Percentiles rank a stretch among this genome's conserved stretches.
Evolutionary conservation across 2,113 vertebrate genomes (phyloP).

Genomic region (Muntiacus reevesi): DNA sequence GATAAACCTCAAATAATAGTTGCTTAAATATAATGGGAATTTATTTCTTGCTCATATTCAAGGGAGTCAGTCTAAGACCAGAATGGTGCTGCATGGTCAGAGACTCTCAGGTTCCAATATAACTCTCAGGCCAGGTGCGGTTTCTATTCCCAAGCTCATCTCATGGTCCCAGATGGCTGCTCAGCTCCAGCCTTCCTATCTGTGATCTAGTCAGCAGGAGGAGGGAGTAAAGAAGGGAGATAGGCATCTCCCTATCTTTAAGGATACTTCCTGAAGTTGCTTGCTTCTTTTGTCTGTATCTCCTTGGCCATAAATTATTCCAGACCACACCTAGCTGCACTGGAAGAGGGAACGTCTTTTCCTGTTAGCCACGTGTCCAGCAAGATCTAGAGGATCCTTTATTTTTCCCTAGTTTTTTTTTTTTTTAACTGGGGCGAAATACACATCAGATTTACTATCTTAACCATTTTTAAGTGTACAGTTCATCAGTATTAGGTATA

Average conservation of each 20-base stretch:
- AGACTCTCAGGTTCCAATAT: neutral
- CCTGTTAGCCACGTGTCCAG: neutral
- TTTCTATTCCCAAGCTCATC: neutral
- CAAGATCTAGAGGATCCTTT: neutral
- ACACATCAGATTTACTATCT: neutral
- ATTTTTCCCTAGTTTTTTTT: neutral
- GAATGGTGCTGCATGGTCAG: neutral
- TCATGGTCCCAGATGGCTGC: neutral
- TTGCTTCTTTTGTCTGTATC: neutral
- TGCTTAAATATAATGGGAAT: neutral
- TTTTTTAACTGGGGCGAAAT: neutral
- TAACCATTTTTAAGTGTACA: neutral
- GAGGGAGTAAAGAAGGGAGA: neutral
- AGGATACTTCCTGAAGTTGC: neutral
- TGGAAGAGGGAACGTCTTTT: neutral
- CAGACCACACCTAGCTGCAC: neutral
- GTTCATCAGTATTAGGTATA: neutral
- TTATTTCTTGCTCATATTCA: neutral
- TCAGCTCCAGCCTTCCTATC: neutral
- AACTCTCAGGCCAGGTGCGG: neutral
- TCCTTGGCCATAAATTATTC: neutral
- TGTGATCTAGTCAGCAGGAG: neutral
- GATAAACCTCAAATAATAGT: neutral
- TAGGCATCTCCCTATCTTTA: neutral
- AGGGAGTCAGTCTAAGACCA: neutral